Evolutionary conservation across 2,888 invertebrate species (phyloP).

Genomic region (Heliconius charithonia): DNA sequence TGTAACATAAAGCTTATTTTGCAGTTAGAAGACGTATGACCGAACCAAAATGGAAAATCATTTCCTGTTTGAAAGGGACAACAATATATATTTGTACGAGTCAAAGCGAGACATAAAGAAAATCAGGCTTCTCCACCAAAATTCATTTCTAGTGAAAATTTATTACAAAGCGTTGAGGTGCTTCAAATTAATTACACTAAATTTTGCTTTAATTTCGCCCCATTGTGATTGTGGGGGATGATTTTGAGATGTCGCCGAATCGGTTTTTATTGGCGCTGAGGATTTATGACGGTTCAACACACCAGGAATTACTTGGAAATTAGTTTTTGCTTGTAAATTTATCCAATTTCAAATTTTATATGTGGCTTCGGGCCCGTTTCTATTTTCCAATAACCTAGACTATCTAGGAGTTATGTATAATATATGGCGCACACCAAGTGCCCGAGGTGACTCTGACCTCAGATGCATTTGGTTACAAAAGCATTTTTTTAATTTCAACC

Average conservation of each 20-base stretch:
- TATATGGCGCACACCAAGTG: too few species aligned
- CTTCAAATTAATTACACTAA: conserved; percentile 78
- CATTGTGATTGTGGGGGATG: conserved; percentile 51
- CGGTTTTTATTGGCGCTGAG: conserved; percentile 48
- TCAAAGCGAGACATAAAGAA: conserved; percentile 63
- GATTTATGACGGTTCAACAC: conserved; percentile 13
- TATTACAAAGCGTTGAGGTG: conserved; percentile 83
- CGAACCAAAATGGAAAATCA: conserved; percentile 81
- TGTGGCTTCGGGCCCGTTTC: neutral
- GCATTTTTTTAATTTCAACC: too few species aligned
- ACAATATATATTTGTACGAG: conserved; percentile 72
- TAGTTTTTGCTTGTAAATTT: conserved; percentile 2
- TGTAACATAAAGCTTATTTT: conserved; percentile 55
- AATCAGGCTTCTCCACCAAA: conserved; percentile 71
- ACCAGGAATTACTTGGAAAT: conserved; percentile 11
- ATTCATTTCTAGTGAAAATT: conserved; percentile 82
- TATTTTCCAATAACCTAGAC: neutral
- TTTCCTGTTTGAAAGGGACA: conserved; percentile 81
- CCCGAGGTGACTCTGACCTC: too few species aligned
- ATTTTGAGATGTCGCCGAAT: conserved; percentile 47
- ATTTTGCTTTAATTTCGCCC: conserved; percentile 55
- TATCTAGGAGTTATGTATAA: too few species aligned
- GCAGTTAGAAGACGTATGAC: conserved; percentile 68
- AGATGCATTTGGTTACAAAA: too few species aligned
- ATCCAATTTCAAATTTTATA: neutral